These are phyloP conservation scores for Nautilus pompilius DNA, from an alignment of 1,140 invertebrate genomes.

Conservation along the genomic window DNA sequence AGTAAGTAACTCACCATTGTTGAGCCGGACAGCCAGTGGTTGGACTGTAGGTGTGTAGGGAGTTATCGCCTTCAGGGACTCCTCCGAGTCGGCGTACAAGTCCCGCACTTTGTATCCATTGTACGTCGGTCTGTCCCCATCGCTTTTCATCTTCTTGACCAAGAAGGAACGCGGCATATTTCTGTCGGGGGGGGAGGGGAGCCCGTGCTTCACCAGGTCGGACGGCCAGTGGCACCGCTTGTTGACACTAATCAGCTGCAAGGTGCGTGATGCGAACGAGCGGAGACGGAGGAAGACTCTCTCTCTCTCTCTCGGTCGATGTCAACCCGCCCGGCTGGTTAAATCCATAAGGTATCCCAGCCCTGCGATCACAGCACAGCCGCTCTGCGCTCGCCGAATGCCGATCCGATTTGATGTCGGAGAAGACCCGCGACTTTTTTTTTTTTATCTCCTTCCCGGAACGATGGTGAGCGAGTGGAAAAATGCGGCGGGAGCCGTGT, in stretches of 20 bases:
- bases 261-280: neutral
- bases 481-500: no score
- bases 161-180: constrained; percentile 56
- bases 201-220: no score
- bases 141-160: constrained; percentile 57
- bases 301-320: neutral
- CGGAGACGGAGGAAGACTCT: neutral
- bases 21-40: constrained; percentile 39
- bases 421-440: no score
- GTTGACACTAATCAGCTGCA: neutral
- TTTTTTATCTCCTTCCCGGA: no score
- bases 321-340: neutral
- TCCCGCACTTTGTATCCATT: constrained; percentile 29
- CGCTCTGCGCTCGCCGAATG: no score
- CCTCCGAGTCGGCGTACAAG: constrained; percentile 24
- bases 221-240: constrained; percentile 13
- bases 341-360: no score
- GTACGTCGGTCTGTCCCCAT: constrained; percentile 22
- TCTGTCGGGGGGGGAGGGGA: no score
- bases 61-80: constrained; percentile 33
- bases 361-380: no score
- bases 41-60: constrained; percentile 32
- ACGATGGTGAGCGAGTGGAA: no score
- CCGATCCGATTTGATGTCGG: no score
- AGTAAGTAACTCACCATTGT: constrained; percentile 40